Percentiles rank a stretch among this genome's conserved stretches.
Evolutionary conservation across 2,797 vertebrate genomes (phyloP).

Genomic region (Lacerta agilis): DNA sequence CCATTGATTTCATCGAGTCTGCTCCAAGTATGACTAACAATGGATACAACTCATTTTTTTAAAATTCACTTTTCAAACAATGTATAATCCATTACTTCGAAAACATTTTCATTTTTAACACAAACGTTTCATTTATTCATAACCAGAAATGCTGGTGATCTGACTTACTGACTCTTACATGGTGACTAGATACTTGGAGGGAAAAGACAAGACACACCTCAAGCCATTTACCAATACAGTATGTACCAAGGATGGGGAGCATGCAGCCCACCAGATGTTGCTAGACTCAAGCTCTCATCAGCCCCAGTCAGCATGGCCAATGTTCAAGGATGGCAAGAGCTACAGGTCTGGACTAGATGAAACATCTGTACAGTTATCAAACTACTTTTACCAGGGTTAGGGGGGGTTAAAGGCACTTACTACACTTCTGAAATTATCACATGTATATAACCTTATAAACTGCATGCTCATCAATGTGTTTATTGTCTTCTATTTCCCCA

Average conservation of each 20-base stretch:
- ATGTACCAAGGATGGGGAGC: too few relatives aligned
- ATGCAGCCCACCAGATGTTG: background rate
- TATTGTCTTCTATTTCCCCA: background rate
- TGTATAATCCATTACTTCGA: background rate
- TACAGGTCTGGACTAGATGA: background rate
- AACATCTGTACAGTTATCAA: background rate
- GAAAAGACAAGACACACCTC: too few relatives aligned
- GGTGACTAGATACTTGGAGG: too few relatives aligned
- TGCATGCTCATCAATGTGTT: background rate
- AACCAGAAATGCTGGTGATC: background rate
- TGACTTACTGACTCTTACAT: background rate
- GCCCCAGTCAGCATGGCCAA: background rate
- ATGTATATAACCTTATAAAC: background rate
- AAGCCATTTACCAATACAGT: too few relatives aligned
- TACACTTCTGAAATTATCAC: background rate
- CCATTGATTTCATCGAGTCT: too few relatives aligned
- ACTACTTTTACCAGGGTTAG: background rate
- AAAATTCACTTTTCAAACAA: background rate
- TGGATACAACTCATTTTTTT: too few relatives aligned
- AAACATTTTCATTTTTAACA: background rate
- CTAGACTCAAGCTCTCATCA: background rate
- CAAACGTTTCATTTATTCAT: too few relatives aligned
- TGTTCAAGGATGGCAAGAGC: background rate
- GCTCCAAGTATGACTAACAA: too few relatives aligned
- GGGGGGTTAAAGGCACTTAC: background rate